Evolutionary conservation across 2,797 vertebrate genomes (phyloP).

Genomic region (Alca torda): DNA sequence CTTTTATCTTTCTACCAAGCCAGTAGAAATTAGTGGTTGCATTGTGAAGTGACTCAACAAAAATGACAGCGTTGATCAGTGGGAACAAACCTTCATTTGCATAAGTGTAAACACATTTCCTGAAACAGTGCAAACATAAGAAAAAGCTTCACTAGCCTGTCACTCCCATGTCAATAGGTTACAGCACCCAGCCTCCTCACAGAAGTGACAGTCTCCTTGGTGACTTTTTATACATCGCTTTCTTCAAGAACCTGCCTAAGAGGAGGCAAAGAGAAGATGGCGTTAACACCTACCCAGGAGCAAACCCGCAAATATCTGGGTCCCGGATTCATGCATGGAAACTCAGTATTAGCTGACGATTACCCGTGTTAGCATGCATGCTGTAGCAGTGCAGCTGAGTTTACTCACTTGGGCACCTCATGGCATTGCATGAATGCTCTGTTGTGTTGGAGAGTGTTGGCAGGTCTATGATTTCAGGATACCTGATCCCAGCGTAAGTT

Average conservation of each 20-base stretch:
- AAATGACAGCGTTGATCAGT: background rate
- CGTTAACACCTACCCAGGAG: background rate
- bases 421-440: background rate
- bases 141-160: background rate
- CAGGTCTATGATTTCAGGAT: background rate
- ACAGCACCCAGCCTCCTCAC: background rate
- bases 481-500: background rate
- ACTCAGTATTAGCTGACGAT: background rate
- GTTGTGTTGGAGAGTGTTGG: background rate
- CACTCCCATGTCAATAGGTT: background rate
- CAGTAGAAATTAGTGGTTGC: background rate
- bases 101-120: background rate
- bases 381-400: background rate
- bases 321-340: background rate
- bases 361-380: background rate
- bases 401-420: background rate
- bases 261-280: background rate
- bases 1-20: background rate
- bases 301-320: background rate
- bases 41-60: background rate
- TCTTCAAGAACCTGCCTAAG: background rate
- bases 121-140: background rate
- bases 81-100: background rate
- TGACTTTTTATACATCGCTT: background rate
- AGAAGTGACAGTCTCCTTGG: background rate